Evolutionary conservation across 2,797 vertebrate genomes (phyloP), one percentile per base, ranked within the genome.

Genomic region (Thunnus albacares): DNA sequence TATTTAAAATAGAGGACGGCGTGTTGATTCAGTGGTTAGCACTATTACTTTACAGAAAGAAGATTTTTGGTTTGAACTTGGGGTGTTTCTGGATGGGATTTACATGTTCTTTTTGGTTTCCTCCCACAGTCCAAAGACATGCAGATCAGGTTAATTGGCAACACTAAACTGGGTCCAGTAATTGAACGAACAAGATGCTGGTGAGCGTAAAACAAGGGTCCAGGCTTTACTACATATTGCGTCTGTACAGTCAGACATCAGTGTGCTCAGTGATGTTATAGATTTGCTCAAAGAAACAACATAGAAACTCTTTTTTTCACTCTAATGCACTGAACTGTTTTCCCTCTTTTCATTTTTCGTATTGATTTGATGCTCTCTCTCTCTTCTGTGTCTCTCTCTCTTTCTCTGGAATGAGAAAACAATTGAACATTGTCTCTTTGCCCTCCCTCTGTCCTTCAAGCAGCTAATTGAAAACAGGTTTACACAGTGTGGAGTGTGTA

Each of bases 391-490:
- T 58, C 66, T 10, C 22, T 53, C 14, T 22, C 5, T 15, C 15
- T 64, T 17, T 71, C 35, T 74, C 57, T 74, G 17, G 24, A 49
- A 53, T 26, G 68, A 84, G 22, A 84, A 71, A 41, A 59, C 70
- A 75, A 77, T 61, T 60, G 38, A 66, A 69, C 71, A 58, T 79
- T 74, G 55, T 51, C 41, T 72, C 28, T 70, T 73, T 74, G 77
- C 55, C 78, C 89, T 89, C 28, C 0, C 62, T 61, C 58, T 70
- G 80, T 87, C 86, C 80, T 83, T 90, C 75, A 88, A 80, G 80
- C 78, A 72, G 80, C 80, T 89, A 86, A 89, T 69, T 82, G 63
- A 82, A 82, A 91, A 85, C 79, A 84, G 79, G 75, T 87, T 88
- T 79, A 87, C 57, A 18, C 9, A 28, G 22, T 28, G 3, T 58